Evolutionary conservation across 2,113 vertebrate species (phyloP).

Genomic region (Atlantisia rogersi): DNA sequence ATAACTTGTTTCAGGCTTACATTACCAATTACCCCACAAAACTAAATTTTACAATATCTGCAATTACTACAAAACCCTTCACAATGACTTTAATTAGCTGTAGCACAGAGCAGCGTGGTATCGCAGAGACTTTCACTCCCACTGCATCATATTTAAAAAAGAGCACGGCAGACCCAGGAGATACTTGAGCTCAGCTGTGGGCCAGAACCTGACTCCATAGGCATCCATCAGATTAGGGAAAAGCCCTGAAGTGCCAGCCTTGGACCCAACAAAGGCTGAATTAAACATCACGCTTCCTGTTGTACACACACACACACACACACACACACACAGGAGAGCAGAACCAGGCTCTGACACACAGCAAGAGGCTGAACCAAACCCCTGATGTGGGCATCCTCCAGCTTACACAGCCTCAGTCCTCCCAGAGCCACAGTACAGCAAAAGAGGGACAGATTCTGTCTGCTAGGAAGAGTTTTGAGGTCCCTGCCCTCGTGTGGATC

Average conservation of each 20-base stretch:
- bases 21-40: conserved; percentile 38
- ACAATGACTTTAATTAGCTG: conserved; percentile 35
- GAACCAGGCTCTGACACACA: background rate
- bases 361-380: background rate
- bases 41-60: conserved; percentile 35
- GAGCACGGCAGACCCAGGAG: background rate
- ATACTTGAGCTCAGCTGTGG: background rate
- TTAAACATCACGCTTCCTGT: background rate
- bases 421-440: background rate
- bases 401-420: background rate
- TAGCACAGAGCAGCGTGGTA: background rate
- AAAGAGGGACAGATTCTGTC: background rate
- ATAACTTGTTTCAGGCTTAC: conserved; percentile 38
- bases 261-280: background rate
- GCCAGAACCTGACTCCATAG: background rate
- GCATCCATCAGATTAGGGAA: background rate
- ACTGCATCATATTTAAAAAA: background rate
- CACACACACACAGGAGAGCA: background rate
- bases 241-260: background rate
- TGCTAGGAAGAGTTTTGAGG: background rate
- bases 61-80: conserved; percentile 23
- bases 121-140: background rate
- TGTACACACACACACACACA: background rate
- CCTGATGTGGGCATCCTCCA: background rate
- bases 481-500: background rate